These are phyloP conservation scores for Perca schrenkii DNA, from an alignment of 2,113 vertebrate species.

Conservation along the genomic window DNA sequence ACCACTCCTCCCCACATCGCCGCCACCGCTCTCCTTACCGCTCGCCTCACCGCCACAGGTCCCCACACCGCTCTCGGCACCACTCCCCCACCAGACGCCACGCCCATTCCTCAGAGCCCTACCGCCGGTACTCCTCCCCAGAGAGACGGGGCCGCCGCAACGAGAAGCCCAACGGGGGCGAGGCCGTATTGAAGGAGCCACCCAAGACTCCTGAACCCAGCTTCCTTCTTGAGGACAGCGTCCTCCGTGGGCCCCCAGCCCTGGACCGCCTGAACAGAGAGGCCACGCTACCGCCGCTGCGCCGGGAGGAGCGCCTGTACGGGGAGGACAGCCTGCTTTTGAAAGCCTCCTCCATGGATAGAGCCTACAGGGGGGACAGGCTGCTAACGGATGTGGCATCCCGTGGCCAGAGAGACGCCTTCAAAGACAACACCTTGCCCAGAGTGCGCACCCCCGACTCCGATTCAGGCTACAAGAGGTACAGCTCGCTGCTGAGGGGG, in stretches of 20 bases:
- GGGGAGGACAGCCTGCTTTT: constrained; percentile 71
- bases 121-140: constrained; percentile 76
- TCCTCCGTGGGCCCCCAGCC: constrained; percentile 70
- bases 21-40: constrained; percentile 72
- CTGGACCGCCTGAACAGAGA: constrained; percentile 76
- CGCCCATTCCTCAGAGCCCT: constrained; percentile 74
- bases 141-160: constrained; percentile 82
- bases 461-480: constrained; percentile 76
- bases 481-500: constrained; percentile 80
- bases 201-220: constrained; percentile 56
- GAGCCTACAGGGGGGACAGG: constrained; percentile 63
- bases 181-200: constrained; percentile 71
- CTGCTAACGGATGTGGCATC: constrained; percentile 65
- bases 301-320: constrained; percentile 49
- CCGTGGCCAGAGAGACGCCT: constrained; percentile 48
- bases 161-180: constrained; percentile 80
- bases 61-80: constrained; percentile 85
- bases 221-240: constrained; percentile 65
- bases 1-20: constrained; percentile 76
- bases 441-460: constrained; percentile 79
- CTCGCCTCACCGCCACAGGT: constrained; percentile 61
- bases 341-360: constrained; percentile 71
- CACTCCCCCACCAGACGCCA: constrained; percentile 86
- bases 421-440: constrained; percentile 68
- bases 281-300: constrained; percentile 23